Conservation (phyloP, 53 echinoderm and acorn worm genomes). For the Apostichopus leukothele region DNA sequence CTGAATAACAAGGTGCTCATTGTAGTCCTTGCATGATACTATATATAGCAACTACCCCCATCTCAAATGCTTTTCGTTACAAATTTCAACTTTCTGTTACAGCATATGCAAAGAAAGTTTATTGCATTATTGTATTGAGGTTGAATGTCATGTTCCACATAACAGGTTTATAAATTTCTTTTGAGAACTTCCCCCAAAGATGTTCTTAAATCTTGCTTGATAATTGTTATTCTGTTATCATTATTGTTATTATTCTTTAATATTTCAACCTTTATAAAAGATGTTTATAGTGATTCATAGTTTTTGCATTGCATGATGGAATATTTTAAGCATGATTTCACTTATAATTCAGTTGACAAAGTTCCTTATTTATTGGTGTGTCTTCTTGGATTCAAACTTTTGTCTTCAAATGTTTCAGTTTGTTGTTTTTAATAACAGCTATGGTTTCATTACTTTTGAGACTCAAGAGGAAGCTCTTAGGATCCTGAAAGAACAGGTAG, state of each 20-base stretch:
- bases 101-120: neutral
- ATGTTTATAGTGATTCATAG: neutral
- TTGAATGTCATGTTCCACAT: neutral
- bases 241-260: neutral
- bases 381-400: neutral
- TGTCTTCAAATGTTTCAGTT: constrained; percentile 19
- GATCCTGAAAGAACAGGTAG: constrained; percentile 96
- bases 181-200: no score
- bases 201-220: neutral
- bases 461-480: constrained; percentile 88
- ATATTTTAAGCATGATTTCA: neutral
- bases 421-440: constrained; percentile 62
- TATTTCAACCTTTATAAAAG: neutral
- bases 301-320: neutral
- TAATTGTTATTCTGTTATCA: neutral
- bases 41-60: no score
- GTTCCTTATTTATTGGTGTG: constrained; percentile 6
- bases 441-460: constrained; percentile 99
- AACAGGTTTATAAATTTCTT: neutral
- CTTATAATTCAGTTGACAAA: neutral
- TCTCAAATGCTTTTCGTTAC: neutral
- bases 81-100: neutral
- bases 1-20: no score
- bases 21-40: no score
- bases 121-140: neutral